A percentile compares a stretch with the other conserved stretches of the same genome.
Evolutionary conservation across 2,888 invertebrate species (phyloP).

Genomic region (Andrena bucephala): DNA sequence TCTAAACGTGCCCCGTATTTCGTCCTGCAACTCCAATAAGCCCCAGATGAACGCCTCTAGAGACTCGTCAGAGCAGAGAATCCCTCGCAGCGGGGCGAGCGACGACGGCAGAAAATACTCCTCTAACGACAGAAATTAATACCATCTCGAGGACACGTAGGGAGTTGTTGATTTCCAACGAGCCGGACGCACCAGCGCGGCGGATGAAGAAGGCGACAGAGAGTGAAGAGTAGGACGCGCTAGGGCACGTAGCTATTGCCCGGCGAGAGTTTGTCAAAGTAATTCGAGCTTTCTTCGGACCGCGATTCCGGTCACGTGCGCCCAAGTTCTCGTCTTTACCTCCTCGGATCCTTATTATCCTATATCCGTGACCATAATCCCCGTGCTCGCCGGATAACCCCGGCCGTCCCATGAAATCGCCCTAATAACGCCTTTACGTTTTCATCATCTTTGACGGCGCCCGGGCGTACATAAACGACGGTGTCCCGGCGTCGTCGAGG

Average conservation of each 20-base stretch:
- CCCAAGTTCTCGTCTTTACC: constrained; percentile 70
- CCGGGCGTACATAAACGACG: constrained; percentile 2
- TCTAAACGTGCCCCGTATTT: background rate
- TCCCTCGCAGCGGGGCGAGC: background rate
- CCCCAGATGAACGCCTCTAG: background rate
- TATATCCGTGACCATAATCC: constrained; percentile 71
- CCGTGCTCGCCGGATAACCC: constrained; percentile 63
- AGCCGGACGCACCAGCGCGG: constrained; percentile 28
- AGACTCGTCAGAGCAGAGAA: background rate
- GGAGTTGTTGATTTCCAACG: constrained; percentile 44
- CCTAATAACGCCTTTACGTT: constrained; percentile 58
- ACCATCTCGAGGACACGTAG: constrained; percentile 28
- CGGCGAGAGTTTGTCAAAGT: constrained; percentile 79
- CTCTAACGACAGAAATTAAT: constrained; percentile 52
- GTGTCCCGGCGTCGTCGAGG: background rate
- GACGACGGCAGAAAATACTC: constrained; percentile 4
- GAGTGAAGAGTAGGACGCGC: background rate
- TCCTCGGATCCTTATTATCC: constrained; percentile 76
- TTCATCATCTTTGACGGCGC: constrained; percentile 61
- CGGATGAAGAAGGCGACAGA: constrained; percentile 3
- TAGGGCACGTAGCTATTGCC: constrained; percentile 53
- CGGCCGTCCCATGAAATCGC: constrained; percentile 68
- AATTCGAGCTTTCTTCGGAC: constrained; percentile 75
- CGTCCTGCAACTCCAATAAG: background rate
- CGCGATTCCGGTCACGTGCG: constrained; percentile 76